Evolutionary conservation across 2,113 vertebrate genomes (phyloP), one percentile per base, ranked within the genome.

Genomic region (Megalops atlanticus): DNA sequence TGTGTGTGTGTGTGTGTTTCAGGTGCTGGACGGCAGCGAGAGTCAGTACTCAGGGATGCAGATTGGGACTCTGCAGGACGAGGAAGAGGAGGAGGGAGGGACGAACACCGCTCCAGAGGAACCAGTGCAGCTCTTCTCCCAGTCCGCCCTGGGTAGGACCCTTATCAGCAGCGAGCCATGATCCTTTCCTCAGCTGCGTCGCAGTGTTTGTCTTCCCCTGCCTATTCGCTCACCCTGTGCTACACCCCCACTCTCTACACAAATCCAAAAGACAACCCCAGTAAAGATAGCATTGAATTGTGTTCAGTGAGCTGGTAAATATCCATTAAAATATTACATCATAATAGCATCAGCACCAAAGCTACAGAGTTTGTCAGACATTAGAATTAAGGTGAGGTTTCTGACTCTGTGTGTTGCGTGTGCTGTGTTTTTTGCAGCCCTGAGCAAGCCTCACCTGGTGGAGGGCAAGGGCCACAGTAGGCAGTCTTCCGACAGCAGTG

Each of bases 11-110:
- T 64, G 35, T 80, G 75, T 36, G 38, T 40, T 68, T 15, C 89
- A 99, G 98, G 96, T 98, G 45, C 88, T 99, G 75, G 98, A 99
- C 21, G 94, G 96, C 69, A 91, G 94, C 33, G 97, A 99, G 80
- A 95, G 94, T 88, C 98, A 97, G 82, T 97, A 96, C 87, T 95
- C 94, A 8, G 96, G 96, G 77, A 93, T 96, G 96, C 97, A 96
- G 41, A 95, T 95, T 0, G 96, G 96, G 52, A 96, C 94, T 24
- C 90, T 96, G 0, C 97, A 95, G 85, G 97, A 98, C 79, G 97
- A 97, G 43, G 97, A 97, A 70, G 97, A 99, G 81, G 97, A 97
- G 78, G 88, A 64, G 58, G 58, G 58, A 5, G 58, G 91, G 38
- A 21, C 90, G 0, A 92, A 89, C 14, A 11, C 91, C 43, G 90